phyloP scores from a whole-genome alignment of 2,113 vertebrate species.

The Holacanthus passer region DNA sequence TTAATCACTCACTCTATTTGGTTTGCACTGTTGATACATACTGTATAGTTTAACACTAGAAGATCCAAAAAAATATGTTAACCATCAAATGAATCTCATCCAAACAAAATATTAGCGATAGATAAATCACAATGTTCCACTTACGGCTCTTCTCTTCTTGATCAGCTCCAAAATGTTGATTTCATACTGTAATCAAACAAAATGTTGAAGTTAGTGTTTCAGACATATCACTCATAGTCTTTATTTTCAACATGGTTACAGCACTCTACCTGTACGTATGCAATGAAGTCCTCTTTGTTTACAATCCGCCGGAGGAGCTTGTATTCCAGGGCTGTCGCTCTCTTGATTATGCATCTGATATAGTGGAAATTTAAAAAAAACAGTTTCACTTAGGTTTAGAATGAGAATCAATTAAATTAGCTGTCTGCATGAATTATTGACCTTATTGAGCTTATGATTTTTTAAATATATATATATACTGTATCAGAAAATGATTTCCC shows the following conservation, averaged over 20 bases:
- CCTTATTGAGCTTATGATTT: no score
- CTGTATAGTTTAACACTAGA: neutral
- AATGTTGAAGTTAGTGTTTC: neutral
- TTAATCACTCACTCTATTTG: neutral
- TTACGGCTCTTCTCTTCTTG: constrained; percentile 93
- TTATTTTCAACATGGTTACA: neutral
- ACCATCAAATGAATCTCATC: neutral
- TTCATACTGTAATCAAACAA: constrained; percentile 88
- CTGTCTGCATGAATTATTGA: no score
- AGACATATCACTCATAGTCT: no score
- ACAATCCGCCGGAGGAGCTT: constrained; percentile 90
- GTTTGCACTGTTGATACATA: neutral
- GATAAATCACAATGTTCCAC: constrained; percentile 52
- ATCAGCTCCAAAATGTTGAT: constrained; percentile 94
- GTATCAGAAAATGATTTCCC: no score
- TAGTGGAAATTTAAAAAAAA: neutral
- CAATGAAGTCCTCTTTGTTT: constrained; percentile 93
- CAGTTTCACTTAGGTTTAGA: neutral
- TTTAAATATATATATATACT: no score
- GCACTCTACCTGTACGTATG: constrained; percentile 90
- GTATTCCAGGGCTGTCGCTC: constrained; percentile 92
- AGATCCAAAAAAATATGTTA: neutral
- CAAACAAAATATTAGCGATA: neutral
- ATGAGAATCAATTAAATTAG: neutral
- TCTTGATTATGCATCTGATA: constrained; percentile 91